These are phyloP conservation scores for Bolinopsis microptera DNA, from an alignment of 37 sponge, comb jelly and placozoan genomes.

Conservation along the genomic window DNA sequence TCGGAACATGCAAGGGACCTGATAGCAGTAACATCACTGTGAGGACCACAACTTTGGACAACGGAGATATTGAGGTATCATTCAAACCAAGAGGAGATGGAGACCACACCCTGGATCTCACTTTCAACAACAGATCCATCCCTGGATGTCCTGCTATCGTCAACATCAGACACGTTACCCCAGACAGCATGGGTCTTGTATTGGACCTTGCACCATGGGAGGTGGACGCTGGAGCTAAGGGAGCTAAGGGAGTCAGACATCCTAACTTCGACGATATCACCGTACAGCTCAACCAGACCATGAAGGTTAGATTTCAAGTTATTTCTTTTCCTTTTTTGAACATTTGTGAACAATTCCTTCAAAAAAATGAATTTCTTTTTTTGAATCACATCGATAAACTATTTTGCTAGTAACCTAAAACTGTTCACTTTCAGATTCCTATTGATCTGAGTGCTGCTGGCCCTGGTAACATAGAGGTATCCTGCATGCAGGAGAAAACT, in stretches of 20 bases:
- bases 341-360: no score
- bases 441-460: slow-evolving; percentile 57
- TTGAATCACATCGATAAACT: not conserved
- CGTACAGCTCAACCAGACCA: slow-evolving; percentile 62
- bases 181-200: slow-evolving; percentile 27
- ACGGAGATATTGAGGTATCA: slow-evolving; percentile 40
- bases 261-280: slow-evolving; percentile 45
- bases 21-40: slow-evolving; percentile 53
- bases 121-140: slow-evolving; percentile 49
- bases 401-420: not conserved
- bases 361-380: not conserved
- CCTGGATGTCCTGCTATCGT: slow-evolving; percentile 58
- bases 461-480: slow-evolving; percentile 56
- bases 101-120: slow-evolving; percentile 27
- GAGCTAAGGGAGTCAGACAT: slow-evolving; percentile 58
- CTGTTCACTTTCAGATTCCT: slow-evolving; percentile 13
- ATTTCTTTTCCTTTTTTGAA: not conserved
- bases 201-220: slow-evolving; percentile 58
- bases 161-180: slow-evolving; percentile 57
- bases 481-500: slow-evolving; percentile 55
- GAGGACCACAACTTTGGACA: slow-evolving; percentile 53
- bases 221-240: slow-evolving; percentile 57
- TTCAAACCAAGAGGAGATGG: slow-evolving; percentile 64
- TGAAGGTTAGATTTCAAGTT: slow-evolving; percentile 10
- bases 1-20: slow-evolving; percentile 59